A percentile compares a stretch with the other conserved stretches of the same genome.
These are phyloP conservation scores for Myripristis jacobus DNA, from an alignment of 2,797 vertebrate species.

Conservation along the genomic window DNA sequence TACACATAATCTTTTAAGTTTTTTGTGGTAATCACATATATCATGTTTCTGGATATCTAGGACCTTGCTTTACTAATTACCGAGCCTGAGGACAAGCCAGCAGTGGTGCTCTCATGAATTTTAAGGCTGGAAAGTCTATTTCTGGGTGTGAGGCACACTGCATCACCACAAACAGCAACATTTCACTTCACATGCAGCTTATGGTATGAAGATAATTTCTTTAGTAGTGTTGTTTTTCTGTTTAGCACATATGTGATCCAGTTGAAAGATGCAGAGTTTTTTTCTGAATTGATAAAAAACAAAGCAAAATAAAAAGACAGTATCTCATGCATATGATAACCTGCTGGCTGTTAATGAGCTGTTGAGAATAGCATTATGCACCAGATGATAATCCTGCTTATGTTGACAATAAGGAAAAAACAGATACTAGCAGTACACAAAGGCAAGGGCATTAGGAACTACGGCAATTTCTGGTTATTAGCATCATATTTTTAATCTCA, in stretches of 20 bases:
- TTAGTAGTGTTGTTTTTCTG: conserved; percentile 39
- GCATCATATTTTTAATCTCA: conserved; percentile 55
- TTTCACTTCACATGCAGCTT: conserved; percentile 24
- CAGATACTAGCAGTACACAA: conserved; percentile 48
- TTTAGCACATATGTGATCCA: conserved; percentile 48
- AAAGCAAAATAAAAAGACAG: conserved; percentile 64
- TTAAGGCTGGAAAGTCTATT: conserved; percentile 41
- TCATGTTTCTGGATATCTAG: neutral
- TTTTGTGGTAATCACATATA: neutral
- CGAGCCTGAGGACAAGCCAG: conserved; percentile 26
- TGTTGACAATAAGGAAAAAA: conserved; percentile 43
- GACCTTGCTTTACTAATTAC: conserved; percentile 37
- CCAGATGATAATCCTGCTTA: conserved; percentile 66
- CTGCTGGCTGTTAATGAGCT: conserved; percentile 75
- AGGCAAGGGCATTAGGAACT: conserved; percentile 39
- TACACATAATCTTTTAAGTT: conserved; percentile 18
- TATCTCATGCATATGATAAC: conserved; percentile 63
- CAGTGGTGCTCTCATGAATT: conserved; percentile 17
- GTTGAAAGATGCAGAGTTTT: conserved; percentile 53
- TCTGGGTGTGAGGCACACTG: conserved; percentile 16
- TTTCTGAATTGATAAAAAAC: conserved; percentile 57
- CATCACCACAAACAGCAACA: conserved; percentile 26
- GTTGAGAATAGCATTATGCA: conserved; percentile 62
- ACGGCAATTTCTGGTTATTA: conserved; percentile 59
- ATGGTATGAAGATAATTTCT: conserved; percentile 41